phyloP scores from a whole-genome alignment of 2,888 invertebrate genomes.

The Phanerotoma sp. region DNA sequence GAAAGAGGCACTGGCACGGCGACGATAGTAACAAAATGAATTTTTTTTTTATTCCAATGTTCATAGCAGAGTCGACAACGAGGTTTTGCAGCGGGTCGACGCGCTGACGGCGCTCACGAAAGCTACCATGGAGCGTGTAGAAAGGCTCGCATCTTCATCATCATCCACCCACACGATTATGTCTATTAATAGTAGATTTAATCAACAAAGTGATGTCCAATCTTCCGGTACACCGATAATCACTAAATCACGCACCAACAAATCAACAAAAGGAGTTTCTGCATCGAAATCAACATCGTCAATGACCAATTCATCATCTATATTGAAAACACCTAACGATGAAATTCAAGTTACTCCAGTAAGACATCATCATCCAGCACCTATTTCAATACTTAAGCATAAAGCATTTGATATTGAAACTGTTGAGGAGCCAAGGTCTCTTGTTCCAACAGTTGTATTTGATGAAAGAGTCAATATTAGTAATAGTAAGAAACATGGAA shows the following conservation, averaged over 20 bases:
- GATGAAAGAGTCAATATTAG: conserved; percentile 60
- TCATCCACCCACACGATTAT: conserved; percentile 27
- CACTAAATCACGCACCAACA: conserved; percentile 23
- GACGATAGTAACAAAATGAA: conserved; percentile 20
- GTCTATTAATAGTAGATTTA: conserved; percentile 28
- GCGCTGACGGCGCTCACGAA: conserved; percentile 67
- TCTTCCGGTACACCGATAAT: conserved; percentile 8
- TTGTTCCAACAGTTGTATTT: neutral
- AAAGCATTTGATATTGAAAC: conserved; percentile 58
- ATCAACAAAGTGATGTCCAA: conserved; percentile 11
- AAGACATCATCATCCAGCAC: conserved; percentile 44
- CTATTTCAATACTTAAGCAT: conserved; percentile 64
- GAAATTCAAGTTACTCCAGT: conserved; percentile 21
- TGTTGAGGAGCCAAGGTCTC: neutral
- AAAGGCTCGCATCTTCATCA: conserved; percentile 60
- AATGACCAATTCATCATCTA: conserved; percentile 40
- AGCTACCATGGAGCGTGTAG: conserved; percentile 69
- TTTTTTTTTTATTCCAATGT: conserved; percentile 26
- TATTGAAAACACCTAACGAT: conserved; percentile 38
- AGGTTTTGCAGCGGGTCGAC: conserved; percentile 64
- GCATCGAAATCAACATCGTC: conserved; percentile 23
- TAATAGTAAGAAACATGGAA: conserved; percentile 71
- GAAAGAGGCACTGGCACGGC: conserved; percentile 4
- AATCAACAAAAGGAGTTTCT: conserved; percentile 14
- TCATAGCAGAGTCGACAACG: conserved; percentile 39